These are phyloP conservation scores for Lota lota DNA, from an alignment of 2,113 vertebrate species.

Conservation along the genomic window DNA sequence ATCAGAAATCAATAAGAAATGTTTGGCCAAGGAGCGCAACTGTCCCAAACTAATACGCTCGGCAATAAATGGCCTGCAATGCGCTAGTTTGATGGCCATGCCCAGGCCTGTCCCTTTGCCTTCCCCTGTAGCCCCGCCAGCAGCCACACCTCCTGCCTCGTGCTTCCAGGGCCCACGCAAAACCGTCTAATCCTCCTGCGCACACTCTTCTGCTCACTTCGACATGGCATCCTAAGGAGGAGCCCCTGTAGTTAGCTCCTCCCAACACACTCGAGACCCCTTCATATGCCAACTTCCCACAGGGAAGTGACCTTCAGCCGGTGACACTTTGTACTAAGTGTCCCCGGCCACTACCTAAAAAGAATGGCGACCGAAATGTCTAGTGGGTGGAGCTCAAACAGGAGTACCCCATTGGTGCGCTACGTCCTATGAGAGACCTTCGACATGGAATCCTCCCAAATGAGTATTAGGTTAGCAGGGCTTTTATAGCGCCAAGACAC, in stretches of 20 bases:
- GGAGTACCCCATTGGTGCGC: too few relatives aligned
- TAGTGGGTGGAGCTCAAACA: too few relatives aligned
- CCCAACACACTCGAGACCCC: constrained; percentile 20
- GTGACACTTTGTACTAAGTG: too few relatives aligned
- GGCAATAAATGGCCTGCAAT: background rate
- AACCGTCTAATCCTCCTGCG: constrained; percentile 22
- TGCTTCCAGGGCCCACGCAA: constrained; percentile 20
- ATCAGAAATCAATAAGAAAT: background rate
- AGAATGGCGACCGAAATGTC: too few relatives aligned
- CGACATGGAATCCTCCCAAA: too few relatives aligned
- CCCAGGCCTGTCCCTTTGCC: background rate
- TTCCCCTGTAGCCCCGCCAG: constrained; percentile 11
- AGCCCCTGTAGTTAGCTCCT: constrained; percentile 31
- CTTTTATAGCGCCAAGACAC: too few relatives aligned
- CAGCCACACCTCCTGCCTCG: constrained; percentile 34
- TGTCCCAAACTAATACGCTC: background rate
- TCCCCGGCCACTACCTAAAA: too few relatives aligned
- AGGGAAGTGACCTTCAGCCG: too few relatives aligned
- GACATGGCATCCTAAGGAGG: constrained; percentile 17
- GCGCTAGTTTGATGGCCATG: background rate
- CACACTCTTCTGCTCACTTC: background rate
- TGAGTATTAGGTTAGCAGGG: too few relatives aligned
- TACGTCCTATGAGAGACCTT: too few relatives aligned
- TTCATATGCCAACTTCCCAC: constrained; percentile 3
- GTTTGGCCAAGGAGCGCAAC: background rate